Conservation (phyloP, 2,888 invertebrate genomes). For the Philaethria dido region DNA sequence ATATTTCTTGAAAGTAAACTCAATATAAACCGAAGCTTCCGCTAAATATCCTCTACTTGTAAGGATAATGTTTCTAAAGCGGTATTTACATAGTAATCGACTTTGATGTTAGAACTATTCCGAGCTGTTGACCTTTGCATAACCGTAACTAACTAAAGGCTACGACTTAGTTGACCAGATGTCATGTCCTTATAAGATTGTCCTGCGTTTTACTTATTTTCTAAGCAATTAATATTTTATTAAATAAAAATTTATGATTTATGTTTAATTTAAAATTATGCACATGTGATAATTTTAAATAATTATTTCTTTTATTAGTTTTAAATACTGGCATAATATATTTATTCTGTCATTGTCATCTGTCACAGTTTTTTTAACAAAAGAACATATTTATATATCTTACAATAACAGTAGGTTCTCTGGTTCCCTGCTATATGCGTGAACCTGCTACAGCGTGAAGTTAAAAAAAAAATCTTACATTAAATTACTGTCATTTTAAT, state of each 20-base stretch:
- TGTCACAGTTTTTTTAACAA: too few species aligned
- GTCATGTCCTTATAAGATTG: constrained; percentile 12
- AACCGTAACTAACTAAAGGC: constrained; percentile 31
- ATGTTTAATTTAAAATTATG: too few species aligned
- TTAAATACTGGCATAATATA: not conserved
- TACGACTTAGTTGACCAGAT: constrained; percentile 22
- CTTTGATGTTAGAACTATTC: constrained; percentile 36
- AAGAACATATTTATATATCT: too few species aligned
- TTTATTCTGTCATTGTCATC: not conserved
- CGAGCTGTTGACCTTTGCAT: constrained; percentile 37
- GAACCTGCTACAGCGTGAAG: too few species aligned
- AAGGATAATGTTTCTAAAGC: constrained; percentile 30
- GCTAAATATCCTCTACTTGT: constrained; percentile 26
- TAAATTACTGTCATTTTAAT: too few species aligned
- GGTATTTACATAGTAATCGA: constrained; percentile 36
- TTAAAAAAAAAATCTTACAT: too few species aligned
- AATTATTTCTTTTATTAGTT: not conserved
- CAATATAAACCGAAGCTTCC: not conserved
- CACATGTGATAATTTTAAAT: too few species aligned
- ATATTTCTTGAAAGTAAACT: not conserved
- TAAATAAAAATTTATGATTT: too few species aligned
- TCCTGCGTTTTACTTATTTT: constrained; percentile 7
- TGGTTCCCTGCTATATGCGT: too few species aligned
- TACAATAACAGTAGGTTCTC: too few species aligned
- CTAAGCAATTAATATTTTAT: not conserved